Evolutionary conservation across 2,888 invertebrate species (phyloP).

Genomic region (Cylloceria caligata): DNA sequence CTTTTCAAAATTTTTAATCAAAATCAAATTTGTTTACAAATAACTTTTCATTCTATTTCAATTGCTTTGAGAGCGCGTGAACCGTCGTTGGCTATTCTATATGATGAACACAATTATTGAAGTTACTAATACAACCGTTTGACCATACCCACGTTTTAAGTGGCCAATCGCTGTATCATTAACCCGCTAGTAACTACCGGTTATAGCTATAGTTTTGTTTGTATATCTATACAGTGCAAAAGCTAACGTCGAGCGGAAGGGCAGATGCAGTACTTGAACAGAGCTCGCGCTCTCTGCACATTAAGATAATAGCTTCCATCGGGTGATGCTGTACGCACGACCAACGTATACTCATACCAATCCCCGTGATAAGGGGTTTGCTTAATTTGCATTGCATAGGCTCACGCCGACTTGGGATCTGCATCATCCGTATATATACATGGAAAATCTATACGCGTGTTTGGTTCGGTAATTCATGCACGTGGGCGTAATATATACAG

Average conservation of each 20-base stretch:
- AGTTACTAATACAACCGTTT: too few relatives aligned
- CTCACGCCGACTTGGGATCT: slow-evolving; percentile 21
- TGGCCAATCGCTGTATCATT: too few relatives aligned
- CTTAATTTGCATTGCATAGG: slow-evolving; percentile 80
- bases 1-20: too few relatives aligned
- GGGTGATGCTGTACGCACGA: slow-evolving; percentile 70
- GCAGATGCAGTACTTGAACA: slow-evolving; percentile 1
- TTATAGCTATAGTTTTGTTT: too few relatives aligned
- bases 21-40: too few relatives aligned
- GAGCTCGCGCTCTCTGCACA: slow-evolving; percentile 61
- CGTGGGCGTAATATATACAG: slow-evolving; percentile 20
- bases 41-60: too few relatives aligned
- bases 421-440: slow-evolving; percentile 57
- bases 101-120: too few relatives aligned
- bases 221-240: neutral
- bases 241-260: too few relatives aligned
- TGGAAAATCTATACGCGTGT: slow-evolving; percentile 58
- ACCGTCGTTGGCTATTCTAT: too few relatives aligned
- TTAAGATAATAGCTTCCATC: slow-evolving; percentile 79
- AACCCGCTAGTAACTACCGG: too few relatives aligned
- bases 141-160: too few relatives aligned
- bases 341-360: slow-evolving; percentile 68
- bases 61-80: too few relatives aligned
- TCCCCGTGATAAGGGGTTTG: slow-evolving; percentile 76
- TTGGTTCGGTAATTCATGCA: slow-evolving; percentile 33